Evolutionary conservation across 2,888 invertebrate genomes (phyloP).

Genomic region (Embidobia sp.): DNA sequence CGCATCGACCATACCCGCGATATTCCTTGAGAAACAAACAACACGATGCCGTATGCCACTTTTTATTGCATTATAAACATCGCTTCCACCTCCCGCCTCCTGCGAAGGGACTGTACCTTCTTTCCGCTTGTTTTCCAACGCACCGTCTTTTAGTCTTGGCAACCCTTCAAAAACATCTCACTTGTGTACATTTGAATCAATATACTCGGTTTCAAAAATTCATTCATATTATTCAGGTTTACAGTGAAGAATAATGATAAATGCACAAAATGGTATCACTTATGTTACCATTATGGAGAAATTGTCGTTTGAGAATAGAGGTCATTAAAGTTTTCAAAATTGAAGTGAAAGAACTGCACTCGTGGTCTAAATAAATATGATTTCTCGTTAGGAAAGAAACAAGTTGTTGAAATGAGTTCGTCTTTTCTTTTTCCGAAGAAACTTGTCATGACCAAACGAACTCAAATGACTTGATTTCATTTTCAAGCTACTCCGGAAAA

Average conservation of each 20-base stretch:
- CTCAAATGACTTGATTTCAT: conserved; percentile 16
- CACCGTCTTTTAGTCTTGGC: conserved; percentile 1
- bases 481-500: conserved; percentile 1
- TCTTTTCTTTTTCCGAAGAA: no score
- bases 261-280: no score
- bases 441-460: conserved; percentile 9
- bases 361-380: no score
- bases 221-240: no score
- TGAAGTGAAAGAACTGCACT: no score
- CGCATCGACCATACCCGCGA: conserved; percentile 52
- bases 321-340: no score
- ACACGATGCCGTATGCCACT: conserved; percentile 33
- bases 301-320: no score
- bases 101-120: neutral
- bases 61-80: conserved; percentile 60
- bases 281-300: no score
- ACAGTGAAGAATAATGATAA: no score
- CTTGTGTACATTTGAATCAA: conserved; percentile 23
- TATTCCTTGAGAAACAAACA: conserved; percentile 57
- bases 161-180: conserved; percentile 12
- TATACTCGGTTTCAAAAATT: neutral
- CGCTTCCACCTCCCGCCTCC: no score
- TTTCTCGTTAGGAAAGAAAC: no score
- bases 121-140: conserved; percentile 5
- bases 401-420: no score